Percentiles rank a stretch among this genome's conserved stretches.
These are phyloP conservation scores for Heliothis subflexa DNA, from an alignment of 1,140 invertebrate species.

Conservation along the genomic window DNA sequence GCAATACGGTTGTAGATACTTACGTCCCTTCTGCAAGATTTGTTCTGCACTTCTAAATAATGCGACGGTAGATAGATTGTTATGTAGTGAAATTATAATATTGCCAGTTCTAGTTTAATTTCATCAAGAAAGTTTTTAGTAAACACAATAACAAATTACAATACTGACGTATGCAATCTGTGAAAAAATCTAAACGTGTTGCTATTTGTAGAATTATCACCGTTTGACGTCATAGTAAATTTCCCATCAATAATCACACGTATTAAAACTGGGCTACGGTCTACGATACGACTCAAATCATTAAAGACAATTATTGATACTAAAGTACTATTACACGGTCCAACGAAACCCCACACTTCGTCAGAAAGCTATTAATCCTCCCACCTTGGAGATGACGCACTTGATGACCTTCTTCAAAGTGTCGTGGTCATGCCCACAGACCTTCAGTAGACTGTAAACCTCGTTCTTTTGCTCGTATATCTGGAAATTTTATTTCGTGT, in stretches of 20 bases:
- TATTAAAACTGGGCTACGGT: neutral
- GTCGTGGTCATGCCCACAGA: conserved; percentile 80
- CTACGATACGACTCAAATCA: neutral
- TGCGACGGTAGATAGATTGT: neutral
- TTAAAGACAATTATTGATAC: conserved; percentile 5
- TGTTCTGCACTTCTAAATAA: neutral
- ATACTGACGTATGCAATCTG: no score
- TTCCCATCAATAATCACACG: neutral
- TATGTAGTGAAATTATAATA: no score
- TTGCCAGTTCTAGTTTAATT: no score
- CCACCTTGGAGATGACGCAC: conserved; percentile 82
- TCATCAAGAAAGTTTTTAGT: no score
- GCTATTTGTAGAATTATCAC: neutral
- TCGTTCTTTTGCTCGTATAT: conserved; percentile 72
- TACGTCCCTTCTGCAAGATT: neutral
- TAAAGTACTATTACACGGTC: neutral
- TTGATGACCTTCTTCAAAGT: conserved; percentile 79
- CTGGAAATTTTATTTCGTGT: conserved; percentile 61
- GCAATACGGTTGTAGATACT: no score
- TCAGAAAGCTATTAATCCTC: conserved; percentile 7
- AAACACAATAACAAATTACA: no score
- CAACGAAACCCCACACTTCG: conserved; percentile 6
- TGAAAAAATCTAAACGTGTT: no score
- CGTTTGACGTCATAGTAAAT: neutral
- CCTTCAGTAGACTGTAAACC: conserved; percentile 72